Conservation (phyloP, 2,113 vertebrate species). For the Hipposideros armiger region DNA sequence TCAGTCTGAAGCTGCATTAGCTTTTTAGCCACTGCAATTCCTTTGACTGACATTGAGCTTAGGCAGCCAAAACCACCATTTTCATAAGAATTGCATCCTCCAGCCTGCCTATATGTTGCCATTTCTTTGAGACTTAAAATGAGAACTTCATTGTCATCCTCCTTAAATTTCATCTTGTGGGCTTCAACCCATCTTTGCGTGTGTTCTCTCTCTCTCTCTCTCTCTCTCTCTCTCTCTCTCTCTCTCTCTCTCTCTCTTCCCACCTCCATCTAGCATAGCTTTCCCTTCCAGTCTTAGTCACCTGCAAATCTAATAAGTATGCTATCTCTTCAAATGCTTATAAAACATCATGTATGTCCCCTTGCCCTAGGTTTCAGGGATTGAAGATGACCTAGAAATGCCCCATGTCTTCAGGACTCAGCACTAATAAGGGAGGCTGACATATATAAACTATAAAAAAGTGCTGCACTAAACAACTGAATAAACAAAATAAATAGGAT, state of each 20-base stretch:
- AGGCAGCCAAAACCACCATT: slow-evolving; percentile 21
- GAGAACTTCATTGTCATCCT: slow-evolving; percentile 40
- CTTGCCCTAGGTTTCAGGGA: neutral
- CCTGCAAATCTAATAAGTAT: neutral
- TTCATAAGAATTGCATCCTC: slow-evolving; percentile 34
- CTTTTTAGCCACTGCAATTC: slow-evolving; percentile 23
- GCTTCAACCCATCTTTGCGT: neutral
- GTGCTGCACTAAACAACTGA: neutral
- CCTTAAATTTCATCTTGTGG: slow-evolving; percentile 52
- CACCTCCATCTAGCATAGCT: neutral
- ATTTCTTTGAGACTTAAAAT: slow-evolving; percentile 66
- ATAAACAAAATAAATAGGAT: slow-evolving; percentile 32
- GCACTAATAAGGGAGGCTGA: neutral
- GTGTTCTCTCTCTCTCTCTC: no score
- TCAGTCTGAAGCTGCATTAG: slow-evolving; percentile 10
- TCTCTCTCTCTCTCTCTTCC: neutral
- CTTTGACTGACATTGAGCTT: slow-evolving; percentile 22
- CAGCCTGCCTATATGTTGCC: neutral
- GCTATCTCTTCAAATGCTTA: slow-evolving; percentile 35
- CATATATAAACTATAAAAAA: slow-evolving; percentile 17
- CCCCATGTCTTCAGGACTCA: neutral
- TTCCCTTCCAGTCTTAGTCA: neutral
- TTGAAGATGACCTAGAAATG: slow-evolving; percentile 53
- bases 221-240: neutral
- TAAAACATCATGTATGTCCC: neutral